Evolutionary conservation across 2,888 invertebrate species (phyloP).

Genomic region (Lingula anatina): DNA sequence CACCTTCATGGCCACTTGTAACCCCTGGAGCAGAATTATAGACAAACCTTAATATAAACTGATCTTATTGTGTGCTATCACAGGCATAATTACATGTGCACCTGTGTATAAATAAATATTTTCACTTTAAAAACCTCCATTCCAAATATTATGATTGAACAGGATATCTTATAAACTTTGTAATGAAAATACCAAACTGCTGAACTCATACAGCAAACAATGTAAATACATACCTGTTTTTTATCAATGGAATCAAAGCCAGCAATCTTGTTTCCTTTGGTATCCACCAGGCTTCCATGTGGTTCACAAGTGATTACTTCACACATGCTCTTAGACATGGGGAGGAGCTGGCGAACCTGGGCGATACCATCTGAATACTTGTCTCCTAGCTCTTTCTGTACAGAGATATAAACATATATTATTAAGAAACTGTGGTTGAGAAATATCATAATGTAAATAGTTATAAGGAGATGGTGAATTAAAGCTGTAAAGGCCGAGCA

Average conservation of each 20-base stretch:
- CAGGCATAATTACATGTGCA: too few species aligned
- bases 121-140: too few species aligned
- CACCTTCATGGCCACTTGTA: slow-evolving; percentile 85
- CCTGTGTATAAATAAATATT: too few species aligned
- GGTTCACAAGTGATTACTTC: slow-evolving; percentile 92
- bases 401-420: too few species aligned
- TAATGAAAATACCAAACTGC: too few species aligned
- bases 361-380: slow-evolving; percentile 44
- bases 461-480: slow-evolving; percentile 5
- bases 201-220: background rate
- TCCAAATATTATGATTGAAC: too few species aligned
- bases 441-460: too few species aligned
- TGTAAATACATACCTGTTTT: slow-evolving; percentile 65
- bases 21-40: slow-evolving; percentile 59
- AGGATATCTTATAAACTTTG: too few species aligned
- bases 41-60: too few species aligned
- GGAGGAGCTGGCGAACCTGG: slow-evolving; percentile 76
- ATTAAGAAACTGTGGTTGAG: too few species aligned
- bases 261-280: slow-evolving; percentile 88
- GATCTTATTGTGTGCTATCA: too few species aligned
- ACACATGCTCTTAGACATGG: slow-evolving; percentile 79
- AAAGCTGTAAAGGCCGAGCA: too few species aligned
- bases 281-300: slow-evolving; percentile 81
- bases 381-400: slow-evolving; percentile 54
- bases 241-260: slow-evolving; percentile 89